Evolutionary conservation across 1,140 invertebrate genomes (phyloP), one percentile per base, ranked within the genome.

Genomic region (Chrysopa pallens): DNA sequence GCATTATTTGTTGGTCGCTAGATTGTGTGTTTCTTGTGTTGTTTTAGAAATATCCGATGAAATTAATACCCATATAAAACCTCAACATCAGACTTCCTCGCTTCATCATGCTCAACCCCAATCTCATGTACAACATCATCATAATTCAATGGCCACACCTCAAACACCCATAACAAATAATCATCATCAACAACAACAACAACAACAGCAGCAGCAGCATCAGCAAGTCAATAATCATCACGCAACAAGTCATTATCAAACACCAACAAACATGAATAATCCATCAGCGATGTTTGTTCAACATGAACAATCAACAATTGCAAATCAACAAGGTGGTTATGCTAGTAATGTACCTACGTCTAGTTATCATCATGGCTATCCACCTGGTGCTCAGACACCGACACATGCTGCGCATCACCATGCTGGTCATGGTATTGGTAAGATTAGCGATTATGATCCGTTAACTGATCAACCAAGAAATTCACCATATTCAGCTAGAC

Each of bases 371-470:
- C 7, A 23, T 11, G 23, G 23, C 6, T 27, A 23, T 29, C 17
- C 17, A 23, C 17, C 17, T 23, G 38, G 27, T 4, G 8, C 38
- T 23, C 50, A 50, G 39, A 31, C 43, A 12, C 40, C 42, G 39
- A 38, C 40, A 14, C 43, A 42, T 35, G 11, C 4, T 29, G 49
- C 56, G 14, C 40, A 39, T 29, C 44, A 36, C n/a, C 42, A 42
- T 5, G 40, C 38, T 23, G 17, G 17, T 23, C 43, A 42, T 35
- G 11, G 56, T 43, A 62, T 76, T 44, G 80, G 80, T 14, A 77
- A 79, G 61, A 84, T 84, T 46, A 76, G 79, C 38, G 81, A 85
- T 58, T 85, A 84, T 54, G 82, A 85, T 63, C 80, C 82, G 6
- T 53, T 80, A 44, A 77, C 68, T 49, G 77, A 78, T 51, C 72